Evolutionary conservation across 2,113 vertebrate genomes (phyloP).

Genomic region (Cebus imitator): DNA sequence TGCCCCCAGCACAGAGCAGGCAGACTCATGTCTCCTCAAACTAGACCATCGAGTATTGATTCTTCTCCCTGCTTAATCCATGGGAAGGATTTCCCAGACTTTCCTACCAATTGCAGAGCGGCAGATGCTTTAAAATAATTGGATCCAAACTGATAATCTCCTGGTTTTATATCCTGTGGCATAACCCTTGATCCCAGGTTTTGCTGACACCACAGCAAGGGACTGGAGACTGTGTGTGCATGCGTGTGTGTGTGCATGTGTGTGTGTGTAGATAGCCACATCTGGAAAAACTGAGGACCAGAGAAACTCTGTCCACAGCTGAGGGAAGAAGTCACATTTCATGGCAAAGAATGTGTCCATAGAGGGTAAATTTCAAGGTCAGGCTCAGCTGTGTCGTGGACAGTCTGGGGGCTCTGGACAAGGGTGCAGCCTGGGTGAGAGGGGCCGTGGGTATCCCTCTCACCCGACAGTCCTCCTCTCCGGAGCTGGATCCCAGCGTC

Average conservation of each 20-base stretch:
- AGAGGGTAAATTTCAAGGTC: neutral
- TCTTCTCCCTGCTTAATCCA: neutral
- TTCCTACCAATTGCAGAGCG: neutral
- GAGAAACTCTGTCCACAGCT: neutral
- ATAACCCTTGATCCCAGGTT: too few species aligned
- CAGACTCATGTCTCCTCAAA: neutral
- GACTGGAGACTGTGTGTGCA: neutral
- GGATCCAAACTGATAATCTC: neutral
- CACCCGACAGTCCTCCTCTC: neutral
- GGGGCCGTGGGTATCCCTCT: fast-evolving
- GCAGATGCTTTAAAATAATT: neutral
- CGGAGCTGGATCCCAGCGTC: fast-evolving
- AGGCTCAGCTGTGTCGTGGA: neutral
- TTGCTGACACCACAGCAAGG: neutral
- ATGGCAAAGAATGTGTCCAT: neutral
- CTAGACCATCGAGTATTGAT: neutral
- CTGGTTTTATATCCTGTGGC: neutral
- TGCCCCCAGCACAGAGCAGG: neutral
- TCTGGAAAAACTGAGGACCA: neutral
- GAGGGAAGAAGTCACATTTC: neutral
- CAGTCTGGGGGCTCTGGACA: neutral
- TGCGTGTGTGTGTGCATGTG: neutral
- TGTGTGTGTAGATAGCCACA: neutral
- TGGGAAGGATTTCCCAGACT: neutral
- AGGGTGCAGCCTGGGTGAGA: fast-evolving